phyloP scores from a whole-genome alignment of 2,888 invertebrate genomes.

The Zaprionus bogoriensis region DNA sequence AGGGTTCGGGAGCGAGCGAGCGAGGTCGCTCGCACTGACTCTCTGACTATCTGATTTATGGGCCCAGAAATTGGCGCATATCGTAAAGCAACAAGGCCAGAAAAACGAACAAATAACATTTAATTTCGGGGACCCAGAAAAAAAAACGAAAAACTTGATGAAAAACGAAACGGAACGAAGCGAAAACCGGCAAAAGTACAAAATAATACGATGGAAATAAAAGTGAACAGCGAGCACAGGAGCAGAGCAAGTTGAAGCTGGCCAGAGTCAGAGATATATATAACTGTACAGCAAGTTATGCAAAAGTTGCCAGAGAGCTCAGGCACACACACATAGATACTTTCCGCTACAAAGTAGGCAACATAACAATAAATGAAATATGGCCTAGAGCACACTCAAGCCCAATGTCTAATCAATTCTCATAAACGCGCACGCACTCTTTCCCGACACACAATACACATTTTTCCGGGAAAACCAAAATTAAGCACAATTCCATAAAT shows the following conservation, averaged over 20 bases:
- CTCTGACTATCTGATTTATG: conserved; percentile 60
- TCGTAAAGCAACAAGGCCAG: conserved; percentile 49
- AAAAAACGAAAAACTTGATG: conserved; percentile 51
- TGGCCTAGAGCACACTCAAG: background rate
- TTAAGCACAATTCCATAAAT: conserved; percentile 1
- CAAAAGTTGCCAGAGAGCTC: conserved; percentile 2
- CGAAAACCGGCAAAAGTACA: conserved; percentile 19
- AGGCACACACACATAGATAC: conserved; percentile 12
- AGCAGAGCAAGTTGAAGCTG: background rate
- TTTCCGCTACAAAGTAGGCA: conserved; percentile 64
- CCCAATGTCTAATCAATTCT: background rate
- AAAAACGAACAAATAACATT: conserved; percentile 67
- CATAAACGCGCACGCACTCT: no score
- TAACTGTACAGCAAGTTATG: background rate
- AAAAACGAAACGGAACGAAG: conserved; percentile 52
- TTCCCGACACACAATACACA: background rate
- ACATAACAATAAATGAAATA: conserved; percentile 20
- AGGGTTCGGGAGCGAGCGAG: no score
- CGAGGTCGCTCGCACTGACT: no score
- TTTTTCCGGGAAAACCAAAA: background rate
- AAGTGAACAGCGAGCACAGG: conserved; percentile 57
- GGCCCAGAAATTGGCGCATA: conserved; percentile 55
- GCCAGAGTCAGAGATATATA: background rate
- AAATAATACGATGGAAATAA: conserved; percentile 60
- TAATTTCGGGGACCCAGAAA: conserved; percentile 54